Base-by-base conservation (phyloP, 2,888 invertebrate species). In the Encarsia formosa region DNA sequence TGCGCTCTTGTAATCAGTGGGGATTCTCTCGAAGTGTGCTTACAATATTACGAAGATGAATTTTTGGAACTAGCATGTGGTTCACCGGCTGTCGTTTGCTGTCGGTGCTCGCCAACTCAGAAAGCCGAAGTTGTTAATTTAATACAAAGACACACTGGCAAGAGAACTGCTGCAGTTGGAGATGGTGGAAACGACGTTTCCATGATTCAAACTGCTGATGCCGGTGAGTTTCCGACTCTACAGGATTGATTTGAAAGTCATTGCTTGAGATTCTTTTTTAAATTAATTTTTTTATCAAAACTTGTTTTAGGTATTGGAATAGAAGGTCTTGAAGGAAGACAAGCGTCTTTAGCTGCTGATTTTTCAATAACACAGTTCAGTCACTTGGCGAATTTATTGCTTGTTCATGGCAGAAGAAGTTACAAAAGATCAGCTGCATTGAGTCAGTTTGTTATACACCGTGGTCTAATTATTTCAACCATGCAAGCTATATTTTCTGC, bases 401-500 rank as follows among this genome's bases (percentile, higher is more conserved):
- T 98, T 56, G 92, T 97, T 15, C 96, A 97, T 72, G 97, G 97
- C 0, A 81, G 96, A 44, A 84, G 95, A 65, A 87, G 93, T 54
- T 91, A 91, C 71, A 94, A 96, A 79, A 81, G 99, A 48, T 97
- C 97, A 0, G 95, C 98, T n/a, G 90, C 96, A 4, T 81, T 99
- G 16, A 91, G 93, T 61, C 96, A 99, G 74, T 99, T 99, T 76
- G 97, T 99, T 49, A 98, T 99, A 70, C 99, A 99, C 75, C 83
- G 97, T 47, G 99, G 99, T 35, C 82, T 99, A 54, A 96, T 99
- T 65, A 98, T 99, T 56, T 96, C 98, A 41, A 95, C 95, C 13
- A 95, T 99, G 90, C 88, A 92, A 79, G 99, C 98, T 2, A 91
- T 99, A 34, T 99, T 99, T 77, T 97, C 96, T 2, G 95, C 97